These are phyloP conservation scores for Heliothis subflexa DNA, from an alignment of 1,140 invertebrate species.

Conservation along the genomic window DNA sequence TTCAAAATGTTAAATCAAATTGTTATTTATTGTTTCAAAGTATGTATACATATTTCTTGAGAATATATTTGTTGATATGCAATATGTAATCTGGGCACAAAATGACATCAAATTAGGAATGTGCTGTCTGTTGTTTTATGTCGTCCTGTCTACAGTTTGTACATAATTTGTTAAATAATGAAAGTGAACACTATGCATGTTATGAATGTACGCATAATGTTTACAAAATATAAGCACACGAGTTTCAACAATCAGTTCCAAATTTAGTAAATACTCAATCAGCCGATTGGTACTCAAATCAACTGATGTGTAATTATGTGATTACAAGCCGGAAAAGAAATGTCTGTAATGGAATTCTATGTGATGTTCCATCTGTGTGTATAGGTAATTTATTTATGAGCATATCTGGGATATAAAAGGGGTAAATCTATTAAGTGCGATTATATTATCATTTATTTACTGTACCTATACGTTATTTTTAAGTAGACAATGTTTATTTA, in stretches of 20 bases:
- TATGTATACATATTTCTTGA: slow-evolving; percentile 40
- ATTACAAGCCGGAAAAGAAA: too few relatives aligned
- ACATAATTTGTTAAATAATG: slow-evolving; percentile 6
- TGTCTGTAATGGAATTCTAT: not conserved
- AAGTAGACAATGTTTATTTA: slow-evolving; percentile 45
- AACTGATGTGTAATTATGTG: too few relatives aligned
- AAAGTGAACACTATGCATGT: not conserved
- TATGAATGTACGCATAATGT: not conserved
- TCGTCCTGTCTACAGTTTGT: not conserved
- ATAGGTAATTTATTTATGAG: slow-evolving; percentile 2
- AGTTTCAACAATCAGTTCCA: too few relatives aligned
- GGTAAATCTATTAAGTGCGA: slow-evolving; percentile 24
- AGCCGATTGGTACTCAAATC: not conserved
- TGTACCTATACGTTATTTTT: slow-evolving; percentile 30
- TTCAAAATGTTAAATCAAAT: slow-evolving; percentile 42
- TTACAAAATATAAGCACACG: not conserved
- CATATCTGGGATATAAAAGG: not conserved
- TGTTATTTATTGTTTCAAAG: slow-evolving; percentile 50
- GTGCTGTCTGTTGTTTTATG: not conserved
- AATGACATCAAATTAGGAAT: slow-evolving; percentile 3
- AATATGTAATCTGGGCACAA: slow-evolving; percentile 20
- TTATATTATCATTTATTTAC: slow-evolving; percentile 19
- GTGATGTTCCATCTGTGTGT: slow-evolving; percentile 1
- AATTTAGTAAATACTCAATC: not conserved
- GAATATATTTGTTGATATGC: slow-evolving; percentile 36